phyloP scores from a whole-genome alignment of 2,113 vertebrate genomes.

The Sialia sialis region DNA sequence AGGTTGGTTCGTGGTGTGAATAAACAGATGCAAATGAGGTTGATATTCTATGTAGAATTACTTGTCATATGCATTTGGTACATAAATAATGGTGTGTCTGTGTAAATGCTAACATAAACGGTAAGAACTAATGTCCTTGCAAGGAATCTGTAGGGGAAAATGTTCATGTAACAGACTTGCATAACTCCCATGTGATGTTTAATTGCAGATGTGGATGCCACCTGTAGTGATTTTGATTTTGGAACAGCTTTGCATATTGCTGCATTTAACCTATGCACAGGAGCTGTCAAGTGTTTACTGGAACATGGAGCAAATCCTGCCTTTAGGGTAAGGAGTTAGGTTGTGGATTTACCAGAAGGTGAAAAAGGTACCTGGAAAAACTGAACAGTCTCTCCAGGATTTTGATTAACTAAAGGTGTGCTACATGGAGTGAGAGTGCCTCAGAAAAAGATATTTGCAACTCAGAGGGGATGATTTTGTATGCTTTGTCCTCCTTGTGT shows the following conservation, averaged over 20 bases:
- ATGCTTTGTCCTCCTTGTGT: neutral
- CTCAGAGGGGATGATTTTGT: neutral
- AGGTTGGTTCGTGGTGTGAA: neutral
- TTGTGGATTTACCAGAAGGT: neutral
- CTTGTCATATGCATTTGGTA: neutral
- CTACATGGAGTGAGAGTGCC: neutral
- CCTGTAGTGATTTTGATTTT: constrained; percentile 97
- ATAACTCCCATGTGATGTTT: constrained; percentile 34
- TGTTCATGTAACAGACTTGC: neutral
- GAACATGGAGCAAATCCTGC: constrained; percentile 93
- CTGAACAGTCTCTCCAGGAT: neutral
- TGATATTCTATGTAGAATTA: neutral
- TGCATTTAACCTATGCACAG: constrained; percentile 90
- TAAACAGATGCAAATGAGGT: neutral
- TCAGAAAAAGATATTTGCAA: neutral
- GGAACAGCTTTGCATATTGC: constrained; percentile 96
- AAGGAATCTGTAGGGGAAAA: neutral
- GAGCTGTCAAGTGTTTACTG: constrained; percentile 88
- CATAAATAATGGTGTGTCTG: neutral
- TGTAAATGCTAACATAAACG: neutral
- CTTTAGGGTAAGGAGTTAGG: constrained; percentile 84
- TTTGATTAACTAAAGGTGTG: neutral
- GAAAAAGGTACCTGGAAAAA: neutral
- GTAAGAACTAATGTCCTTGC: neutral
- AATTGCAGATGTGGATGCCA: constrained; percentile 91